Base-by-base conservation (phyloP, 2,888 invertebrate genomes). In the Serrognathus titanus region DNA sequence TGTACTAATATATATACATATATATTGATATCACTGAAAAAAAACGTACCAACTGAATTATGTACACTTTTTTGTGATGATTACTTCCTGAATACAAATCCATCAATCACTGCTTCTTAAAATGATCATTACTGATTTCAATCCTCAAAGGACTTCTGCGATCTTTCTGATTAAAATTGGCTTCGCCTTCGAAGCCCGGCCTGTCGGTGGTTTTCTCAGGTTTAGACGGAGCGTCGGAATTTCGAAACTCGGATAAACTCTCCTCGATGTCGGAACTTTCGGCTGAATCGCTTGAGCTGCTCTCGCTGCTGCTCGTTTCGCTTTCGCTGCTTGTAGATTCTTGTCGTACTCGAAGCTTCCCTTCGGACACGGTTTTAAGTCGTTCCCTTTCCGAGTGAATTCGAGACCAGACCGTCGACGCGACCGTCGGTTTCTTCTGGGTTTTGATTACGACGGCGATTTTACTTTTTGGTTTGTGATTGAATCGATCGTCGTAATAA, bases 391-490 rank as follows among this genome's bases (percentile, higher is more conserved):
- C 65, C 6, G 57, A 60, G 13, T 59, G 55, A 37, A 57, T 61
- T 13, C 72, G 67, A 5, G 76, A 74, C 74, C 75, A 76, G 45
- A 78, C 68, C 1, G 76, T 74, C 1, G 78, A 77, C 4, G 76
- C 76, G 6, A 74, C 72, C 1, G 71, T 57, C 1, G 75, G 77
- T 61, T 70, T 67, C 55, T 73, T 75, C 47, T 71, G 74, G 8
- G 69, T 72, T 67, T 73, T 76, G 31, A 76, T 71, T 35, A 77
- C 77, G 3, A 77, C 74, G 1, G 76, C 71, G 2, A 76, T 75
- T 64, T 76, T 78, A 65, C 77, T 78, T 55, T 60, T 70, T 0
- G 77, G 72, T 63, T 75, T 76, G 9, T 63, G 57, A 11, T 50
- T 51, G 38, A 50, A 60, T 1, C 57, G 47, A 7, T 53, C 48